Conservation (phyloP, 2,888 invertebrate genomes). For the Keiferia lycopersicella region DNA sequence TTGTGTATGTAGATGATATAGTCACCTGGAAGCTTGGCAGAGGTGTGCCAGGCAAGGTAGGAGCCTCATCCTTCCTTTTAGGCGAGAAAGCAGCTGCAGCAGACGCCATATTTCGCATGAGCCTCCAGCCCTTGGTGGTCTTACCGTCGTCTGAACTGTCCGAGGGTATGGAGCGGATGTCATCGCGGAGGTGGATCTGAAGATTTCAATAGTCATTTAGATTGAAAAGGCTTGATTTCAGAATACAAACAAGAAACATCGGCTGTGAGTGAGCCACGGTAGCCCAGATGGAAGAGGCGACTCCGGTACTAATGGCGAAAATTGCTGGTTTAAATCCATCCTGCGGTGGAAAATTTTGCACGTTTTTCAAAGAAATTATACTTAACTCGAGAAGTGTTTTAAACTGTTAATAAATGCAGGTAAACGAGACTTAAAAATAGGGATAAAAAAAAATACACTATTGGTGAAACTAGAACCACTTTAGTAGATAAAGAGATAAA, state of each 20-base stretch:
- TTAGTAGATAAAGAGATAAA: too few relatives aligned
- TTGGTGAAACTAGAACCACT: too few relatives aligned
- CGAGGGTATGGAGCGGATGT: conserved; percentile 53
- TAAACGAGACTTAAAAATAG: too few relatives aligned
- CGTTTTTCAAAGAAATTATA: too few relatives aligned
- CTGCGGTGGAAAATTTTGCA: too few relatives aligned
- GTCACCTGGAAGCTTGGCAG: conserved; percentile 59
- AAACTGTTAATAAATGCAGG: too few relatives aligned
- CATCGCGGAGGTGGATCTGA: conserved; percentile 67
- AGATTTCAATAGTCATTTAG: background rate
- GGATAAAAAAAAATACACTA: too few relatives aligned
- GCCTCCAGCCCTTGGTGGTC: conserved; percentile 52
- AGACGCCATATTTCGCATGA: conserved; percentile 59
- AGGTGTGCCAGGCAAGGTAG: conserved; percentile 60
- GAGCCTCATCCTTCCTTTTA: conserved; percentile 40
- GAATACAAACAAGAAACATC: background rate
- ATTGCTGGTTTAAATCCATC: too few relatives aligned
- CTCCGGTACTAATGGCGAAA: too few relatives aligned
- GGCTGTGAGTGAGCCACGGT: background rate
- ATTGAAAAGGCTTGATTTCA: too few relatives aligned
- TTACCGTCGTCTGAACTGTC: conserved; percentile 55
- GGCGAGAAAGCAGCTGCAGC: conserved; percentile 60
- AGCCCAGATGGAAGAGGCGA: background rate
- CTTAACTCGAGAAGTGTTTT: too few relatives aligned
- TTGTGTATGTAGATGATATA: too few relatives aligned